Conservation (phyloP, 2,888 invertebrate genomes). For the Digitonthophagus gazella region DNA sequence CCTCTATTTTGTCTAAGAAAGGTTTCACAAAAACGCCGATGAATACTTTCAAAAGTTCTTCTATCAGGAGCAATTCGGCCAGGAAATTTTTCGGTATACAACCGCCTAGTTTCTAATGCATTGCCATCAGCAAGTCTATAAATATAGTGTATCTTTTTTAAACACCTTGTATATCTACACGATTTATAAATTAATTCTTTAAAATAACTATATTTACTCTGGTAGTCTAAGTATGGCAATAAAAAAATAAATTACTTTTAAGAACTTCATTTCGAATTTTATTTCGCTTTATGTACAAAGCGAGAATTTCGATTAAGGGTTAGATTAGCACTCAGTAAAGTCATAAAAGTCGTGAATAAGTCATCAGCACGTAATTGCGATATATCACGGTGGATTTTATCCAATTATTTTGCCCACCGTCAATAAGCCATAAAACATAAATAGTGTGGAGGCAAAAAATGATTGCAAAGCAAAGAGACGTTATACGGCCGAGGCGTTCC, state of each 20-base stretch:
- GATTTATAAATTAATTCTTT: no score
- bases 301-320: neutral
- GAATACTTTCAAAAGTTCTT: no score
- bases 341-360: neutral
- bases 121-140: no score
- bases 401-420: neutral
- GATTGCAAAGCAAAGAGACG: neutral
- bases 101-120: no score
- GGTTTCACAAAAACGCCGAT: no score
- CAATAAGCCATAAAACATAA: neutral
- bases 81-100: no score
- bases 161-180: no score
- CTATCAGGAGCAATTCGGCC: no score
- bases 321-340: neutral
- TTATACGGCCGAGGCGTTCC: neutral
- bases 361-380: neutral
- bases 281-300: neutral
- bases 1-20: no score
- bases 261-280: neutral
- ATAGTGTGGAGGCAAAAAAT: neutral
- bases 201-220: no score
- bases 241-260: neutral
- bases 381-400: neutral
- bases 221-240: neutral
- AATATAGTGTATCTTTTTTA: no score